Base-by-base conservation (phyloP, 2,888 invertebrate genomes). In the Taenaris catops region DNA sequence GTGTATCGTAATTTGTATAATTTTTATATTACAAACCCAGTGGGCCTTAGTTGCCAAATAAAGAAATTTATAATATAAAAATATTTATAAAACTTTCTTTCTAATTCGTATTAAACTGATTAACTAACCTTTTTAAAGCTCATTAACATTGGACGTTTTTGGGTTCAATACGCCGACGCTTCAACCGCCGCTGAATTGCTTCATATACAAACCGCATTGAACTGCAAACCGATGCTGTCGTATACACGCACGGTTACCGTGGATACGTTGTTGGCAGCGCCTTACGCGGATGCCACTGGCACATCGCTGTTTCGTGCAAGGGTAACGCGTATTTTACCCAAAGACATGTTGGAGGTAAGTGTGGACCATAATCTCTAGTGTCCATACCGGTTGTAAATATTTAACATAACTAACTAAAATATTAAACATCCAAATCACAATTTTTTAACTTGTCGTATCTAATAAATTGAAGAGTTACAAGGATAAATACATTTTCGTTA, bases 111-210 rank as follows among this genome's bases (percentile, higher is more conserved):
- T 36, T 37, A 7, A 7, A 23, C 37, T 37, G 3, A n/a, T 8
- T 11, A 9, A 4, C 8, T 25, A 19, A 6, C 14, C 21, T 17
- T 2, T 10, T 38, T 35, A 24, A 58, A 93, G 91, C 55, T 89
- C 1, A 69, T 89, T 7, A 89, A 89, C 59, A 90, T 92, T 8
- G 88, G 90, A 34, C 90, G 90, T 54, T 94, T 94, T 68, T 94
- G 91, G 91, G 91, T 88, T 4, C 91, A 90, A 37, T 78, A 89
- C 47, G 70, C 72, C 12, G 88, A 90, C 39, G 71, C 80, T 0
- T 76, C 84, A 0, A 80, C 81, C 0, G 53, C 51, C 4, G 41
- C 55, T 3, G 67, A 79, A 32, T 46, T 75, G 26, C 37, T 19
- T 0, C 41, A 46, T 17, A 61, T 64, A 5, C 53, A 55, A 6